phyloP scores from a whole-genome alignment of 1,140 invertebrate genomes.

The Drosophila fuyamai region DNA sequence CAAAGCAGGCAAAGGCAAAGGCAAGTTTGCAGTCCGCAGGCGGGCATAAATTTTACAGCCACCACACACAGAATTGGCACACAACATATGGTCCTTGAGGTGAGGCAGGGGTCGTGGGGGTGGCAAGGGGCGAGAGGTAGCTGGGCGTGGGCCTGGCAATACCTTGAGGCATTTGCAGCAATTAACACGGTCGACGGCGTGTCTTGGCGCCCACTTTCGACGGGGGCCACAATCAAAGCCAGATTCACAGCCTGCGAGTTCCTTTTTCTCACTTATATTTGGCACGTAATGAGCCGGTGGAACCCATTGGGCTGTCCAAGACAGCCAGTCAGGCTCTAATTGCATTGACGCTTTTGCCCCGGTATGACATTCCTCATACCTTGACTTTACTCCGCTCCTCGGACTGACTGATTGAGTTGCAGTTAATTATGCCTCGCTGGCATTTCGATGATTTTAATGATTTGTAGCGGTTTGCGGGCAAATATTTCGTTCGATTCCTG shows the following conservation, averaged over 20 bases:
- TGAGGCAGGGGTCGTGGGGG: slow-evolving; percentile 16
- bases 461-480: slow-evolving; percentile 69
- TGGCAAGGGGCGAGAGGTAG: neutral
- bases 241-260: slow-evolving; percentile 30
- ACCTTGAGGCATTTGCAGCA: slow-evolving; percentile 75
- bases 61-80: slow-evolving; percentile 54
- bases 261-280: slow-evolving; percentile 41
- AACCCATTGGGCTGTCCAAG: slow-evolving; percentile 42
- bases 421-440: slow-evolving; percentile 74
- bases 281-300: slow-evolving; percentile 73
- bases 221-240: slow-evolving; percentile 43
- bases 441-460: slow-evolving; percentile 78
- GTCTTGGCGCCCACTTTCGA: slow-evolving; percentile 76
- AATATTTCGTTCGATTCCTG: slow-evolving; percentile 62
- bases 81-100: slow-evolving; percentile 28
- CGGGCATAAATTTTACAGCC: slow-evolving; percentile 61
- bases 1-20: slow-evolving; percentile 15
- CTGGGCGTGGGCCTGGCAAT: slow-evolving; percentile 51
- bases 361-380: slow-evolving; percentile 46
- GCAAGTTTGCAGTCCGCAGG: slow-evolving; percentile 36
- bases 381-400: slow-evolving; percentile 3
- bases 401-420: slow-evolving; percentile 65
- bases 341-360: slow-evolving; percentile 67
- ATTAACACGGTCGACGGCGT: slow-evolving; percentile 78
- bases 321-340: slow-evolving; percentile 53